A percentile compares a stretch with the other conserved stretches of the same genome.
Conservation (phyloP, 2,888 invertebrate genomes). For the Agrotis exclamationis region DNA sequence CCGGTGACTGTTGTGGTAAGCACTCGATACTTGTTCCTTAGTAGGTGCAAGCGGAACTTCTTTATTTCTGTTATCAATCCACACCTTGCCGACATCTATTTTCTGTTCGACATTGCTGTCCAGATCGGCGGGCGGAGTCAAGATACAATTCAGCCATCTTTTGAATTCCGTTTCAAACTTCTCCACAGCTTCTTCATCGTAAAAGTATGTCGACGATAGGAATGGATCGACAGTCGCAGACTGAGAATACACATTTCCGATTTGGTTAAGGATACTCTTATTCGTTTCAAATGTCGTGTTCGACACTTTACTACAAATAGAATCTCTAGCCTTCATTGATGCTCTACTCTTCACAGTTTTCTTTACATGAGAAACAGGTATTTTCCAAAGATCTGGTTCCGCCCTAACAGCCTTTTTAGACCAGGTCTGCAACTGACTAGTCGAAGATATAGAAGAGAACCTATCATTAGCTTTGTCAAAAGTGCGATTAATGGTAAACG, state of each 20-base stretch:
- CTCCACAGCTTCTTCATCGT: constrained; percentile 93
- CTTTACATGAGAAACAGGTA: constrained; percentile 76
- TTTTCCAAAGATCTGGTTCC: constrained; percentile 84
- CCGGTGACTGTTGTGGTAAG: constrained; percentile 93
- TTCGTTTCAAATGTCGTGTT: constrained; percentile 79
- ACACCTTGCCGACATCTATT: constrained; percentile 94
- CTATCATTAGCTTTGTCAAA: constrained; percentile 79
- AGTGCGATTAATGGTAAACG: constrained; percentile 86
- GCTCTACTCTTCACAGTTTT: constrained; percentile 75
- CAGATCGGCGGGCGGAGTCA: constrained; percentile 94
- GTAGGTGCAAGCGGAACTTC: constrained; percentile 93
- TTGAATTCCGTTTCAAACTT: constrained; percentile 94
- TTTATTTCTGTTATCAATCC: constrained; percentile 94
- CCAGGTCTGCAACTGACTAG: constrained; percentile 78
- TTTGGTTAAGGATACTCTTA: constrained; percentile 83
- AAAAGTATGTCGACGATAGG: constrained; percentile 92
- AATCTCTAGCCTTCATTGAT: constrained; percentile 71
- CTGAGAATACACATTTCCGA: constrained; percentile 86
- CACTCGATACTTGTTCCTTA: constrained; percentile 93
- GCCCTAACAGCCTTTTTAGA: constrained; percentile 83
- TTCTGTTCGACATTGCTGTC: constrained; percentile 92
- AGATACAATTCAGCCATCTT: constrained; percentile 95
- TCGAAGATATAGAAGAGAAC: constrained; percentile 62
- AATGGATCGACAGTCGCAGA: constrained; percentile 93
- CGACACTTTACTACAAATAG: constrained; percentile 68